Percentiles rank a stretch among this genome's conserved stretches.
Evolutionary conservation across 2,888 invertebrate species (phyloP).

Genomic region (Andrena flavipes): DNA sequence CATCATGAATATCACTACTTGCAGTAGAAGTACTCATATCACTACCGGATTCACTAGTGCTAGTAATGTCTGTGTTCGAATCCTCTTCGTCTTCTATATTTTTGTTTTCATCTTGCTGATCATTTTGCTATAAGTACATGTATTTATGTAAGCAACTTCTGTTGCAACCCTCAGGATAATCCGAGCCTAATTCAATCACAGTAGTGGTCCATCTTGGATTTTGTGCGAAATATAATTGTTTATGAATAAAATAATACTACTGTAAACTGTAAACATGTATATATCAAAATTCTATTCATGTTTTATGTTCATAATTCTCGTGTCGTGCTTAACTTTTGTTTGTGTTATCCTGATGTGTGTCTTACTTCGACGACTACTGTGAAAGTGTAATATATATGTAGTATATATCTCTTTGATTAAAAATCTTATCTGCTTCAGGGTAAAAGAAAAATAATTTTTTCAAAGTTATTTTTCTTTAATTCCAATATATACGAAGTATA

Average conservation of each 20-base stretch:
- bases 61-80: conserved; percentile 49
- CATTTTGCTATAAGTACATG: conserved; percentile 78
- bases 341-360: conserved; percentile 2
- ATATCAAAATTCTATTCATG: not conserved
- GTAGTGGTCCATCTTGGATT: conserved; percentile 37
- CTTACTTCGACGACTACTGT: conserved; percentile 35
- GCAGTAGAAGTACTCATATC: conserved; percentile 55
- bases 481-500: no score
- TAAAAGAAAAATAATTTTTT: conserved; percentile 4
- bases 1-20: conserved; percentile 36
- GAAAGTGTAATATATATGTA: conserved; percentile 7
- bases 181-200: conserved; percentile 44
- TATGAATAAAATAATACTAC: not conserved
- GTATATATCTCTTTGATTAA: not conserved
- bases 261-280: not conserved
- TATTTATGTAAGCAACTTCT: conserved; percentile 62
- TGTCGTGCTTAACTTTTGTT: not conserved
- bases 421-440: not conserved
- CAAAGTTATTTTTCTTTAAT: conserved; percentile 1
- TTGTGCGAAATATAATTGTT: conserved; percentile 17
- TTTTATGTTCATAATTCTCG: not conserved
- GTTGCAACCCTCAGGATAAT: conserved; percentile 46
- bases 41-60: conserved; percentile 57
- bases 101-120: conserved; percentile 67
- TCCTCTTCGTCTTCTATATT: conserved; percentile 67